These are phyloP conservation scores for Lutraria lutraria DNA, from an alignment of 2,888 invertebrate species.

Conservation along the genomic window DNA sequence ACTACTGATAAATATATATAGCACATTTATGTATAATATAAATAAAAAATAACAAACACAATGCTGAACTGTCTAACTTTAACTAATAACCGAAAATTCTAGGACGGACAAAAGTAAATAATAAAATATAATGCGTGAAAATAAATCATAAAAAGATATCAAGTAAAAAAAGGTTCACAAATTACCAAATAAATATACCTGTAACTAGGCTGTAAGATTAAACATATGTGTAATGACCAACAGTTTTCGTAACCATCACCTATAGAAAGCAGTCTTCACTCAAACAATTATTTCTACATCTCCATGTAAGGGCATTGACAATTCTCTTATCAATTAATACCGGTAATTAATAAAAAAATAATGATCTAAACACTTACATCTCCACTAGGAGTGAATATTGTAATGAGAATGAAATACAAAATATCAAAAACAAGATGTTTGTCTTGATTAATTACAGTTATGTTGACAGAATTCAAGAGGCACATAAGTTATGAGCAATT, in stretches of 20 bases:
- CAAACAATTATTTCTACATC: background rate
- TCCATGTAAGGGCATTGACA: background rate
- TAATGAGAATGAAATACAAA: too few species aligned
- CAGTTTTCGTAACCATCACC: background rate
- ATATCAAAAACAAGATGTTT: too few species aligned
- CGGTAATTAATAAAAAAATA: too few species aligned
- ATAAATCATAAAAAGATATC: conserved; percentile 1
- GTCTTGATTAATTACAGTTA: background rate
- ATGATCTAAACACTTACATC: too few species aligned
- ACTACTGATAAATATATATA: background rate
- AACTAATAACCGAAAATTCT: conserved; percentile 12
- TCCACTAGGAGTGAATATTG: too few species aligned
- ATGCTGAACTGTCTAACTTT: conserved; percentile 19
- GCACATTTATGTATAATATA: conserved; percentile 5
- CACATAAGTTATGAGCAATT: background rate
- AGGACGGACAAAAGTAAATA: conserved; percentile 20
- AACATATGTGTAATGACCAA: background rate
- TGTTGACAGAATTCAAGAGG: background rate
- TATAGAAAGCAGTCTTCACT: background rate
- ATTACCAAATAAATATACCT: too few species aligned
- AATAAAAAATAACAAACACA: conserved; percentile 6
- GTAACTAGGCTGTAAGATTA: too few species aligned
- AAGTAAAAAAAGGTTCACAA: background rate
- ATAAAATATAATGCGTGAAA: conserved; percentile 7
- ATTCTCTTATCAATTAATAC: background rate